Conservation (phyloP, 2,113 vertebrate species). For the Calcarius ornatus region DNA sequence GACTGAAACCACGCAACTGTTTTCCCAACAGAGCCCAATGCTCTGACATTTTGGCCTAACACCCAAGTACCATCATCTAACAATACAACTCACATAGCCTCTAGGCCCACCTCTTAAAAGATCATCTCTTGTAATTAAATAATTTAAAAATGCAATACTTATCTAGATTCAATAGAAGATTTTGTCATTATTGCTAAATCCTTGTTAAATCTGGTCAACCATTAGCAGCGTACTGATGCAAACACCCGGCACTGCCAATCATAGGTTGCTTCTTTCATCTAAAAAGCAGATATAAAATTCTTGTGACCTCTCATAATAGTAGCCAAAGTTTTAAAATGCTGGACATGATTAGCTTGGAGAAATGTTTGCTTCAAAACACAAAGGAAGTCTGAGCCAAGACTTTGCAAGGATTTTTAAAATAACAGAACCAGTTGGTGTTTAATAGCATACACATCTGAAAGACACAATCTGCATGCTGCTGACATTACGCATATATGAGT, state of each 20-base stretch:
- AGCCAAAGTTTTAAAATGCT: not conserved
- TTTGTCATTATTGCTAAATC: not conserved
- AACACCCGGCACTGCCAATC: not conserved
- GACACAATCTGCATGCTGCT: not conserved
- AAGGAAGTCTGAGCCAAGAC: not conserved
- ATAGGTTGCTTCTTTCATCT: not conserved
- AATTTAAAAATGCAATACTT: not conserved
- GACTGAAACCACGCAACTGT: not conserved
- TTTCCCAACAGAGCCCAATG: not conserved
- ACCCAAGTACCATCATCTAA: not conserved
- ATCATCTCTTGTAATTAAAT: not conserved
- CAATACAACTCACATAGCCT: not conserved
- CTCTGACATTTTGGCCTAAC: not conserved
- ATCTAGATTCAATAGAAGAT: not conserved
- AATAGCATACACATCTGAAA: not conserved
- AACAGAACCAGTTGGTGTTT: not conserved
- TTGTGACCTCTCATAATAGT: not conserved
- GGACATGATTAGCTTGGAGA: not conserved
- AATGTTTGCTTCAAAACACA: not conserved
- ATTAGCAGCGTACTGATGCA: not conserved
- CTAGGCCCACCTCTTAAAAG: not conserved
- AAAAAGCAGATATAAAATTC: not conserved
- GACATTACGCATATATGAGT: not conserved
- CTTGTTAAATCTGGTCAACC: not conserved
- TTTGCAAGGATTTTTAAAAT: not conserved